A percentile compares a stretch with the other conserved stretches of the same genome.
Conservation (phyloP, 2,888 invertebrate genomes). For the Drosophila greeni region DNA sequence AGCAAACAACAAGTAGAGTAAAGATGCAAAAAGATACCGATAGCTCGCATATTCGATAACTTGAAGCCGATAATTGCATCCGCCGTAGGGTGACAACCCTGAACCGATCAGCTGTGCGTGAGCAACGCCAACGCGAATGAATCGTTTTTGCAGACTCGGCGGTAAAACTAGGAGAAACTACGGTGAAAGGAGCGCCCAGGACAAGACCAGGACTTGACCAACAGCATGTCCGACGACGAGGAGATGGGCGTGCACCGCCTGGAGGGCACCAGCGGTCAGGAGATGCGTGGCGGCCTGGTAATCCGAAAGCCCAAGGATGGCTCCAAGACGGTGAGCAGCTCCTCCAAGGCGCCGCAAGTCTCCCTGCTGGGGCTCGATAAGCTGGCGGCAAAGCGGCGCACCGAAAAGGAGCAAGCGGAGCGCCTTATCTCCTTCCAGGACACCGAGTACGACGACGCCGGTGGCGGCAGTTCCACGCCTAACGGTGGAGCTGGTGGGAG, state of each 20-base stretch:
- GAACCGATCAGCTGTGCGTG: slow-evolving; percentile 24
- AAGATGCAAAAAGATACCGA: not conserved
- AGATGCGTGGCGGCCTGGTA: slow-evolving; percentile 84
- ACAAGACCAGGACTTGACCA: slow-evolving; percentile 10
- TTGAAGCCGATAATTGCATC: not conserved
- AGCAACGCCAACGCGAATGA: slow-evolving; percentile 52
- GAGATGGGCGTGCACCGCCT: slow-evolving; percentile 83
- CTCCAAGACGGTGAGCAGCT: slow-evolving; percentile 68
- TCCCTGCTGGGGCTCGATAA: slow-evolving; percentile 91
- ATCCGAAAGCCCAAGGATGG: slow-evolving; percentile 82
- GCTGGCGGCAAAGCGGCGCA: slow-evolving; percentile 87
- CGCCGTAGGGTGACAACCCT: slow-evolving; percentile 17
- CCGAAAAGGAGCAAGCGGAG: slow-evolving; percentile 82
- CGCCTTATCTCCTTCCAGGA: slow-evolving; percentile 84
- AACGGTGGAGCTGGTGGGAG: slow-evolving; percentile 22
- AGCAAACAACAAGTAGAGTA: not conserved
- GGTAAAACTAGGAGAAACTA: slow-evolving; percentile 27
- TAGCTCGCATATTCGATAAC: not conserved
- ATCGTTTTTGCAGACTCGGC: slow-evolving; percentile 36
- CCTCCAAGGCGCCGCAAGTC: slow-evolving; percentile 86
- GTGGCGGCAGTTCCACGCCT: slow-evolving; percentile 50
- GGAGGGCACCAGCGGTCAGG: slow-evolving; percentile 83
- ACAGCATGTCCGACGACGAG: slow-evolving; percentile 62
- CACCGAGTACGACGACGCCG: slow-evolving; percentile 79
- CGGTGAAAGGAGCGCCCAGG: not conserved